phyloP scores from a whole-genome alignment of 1,140 invertebrate genomes.

The Pygmarrhopalites habei region DNA sequence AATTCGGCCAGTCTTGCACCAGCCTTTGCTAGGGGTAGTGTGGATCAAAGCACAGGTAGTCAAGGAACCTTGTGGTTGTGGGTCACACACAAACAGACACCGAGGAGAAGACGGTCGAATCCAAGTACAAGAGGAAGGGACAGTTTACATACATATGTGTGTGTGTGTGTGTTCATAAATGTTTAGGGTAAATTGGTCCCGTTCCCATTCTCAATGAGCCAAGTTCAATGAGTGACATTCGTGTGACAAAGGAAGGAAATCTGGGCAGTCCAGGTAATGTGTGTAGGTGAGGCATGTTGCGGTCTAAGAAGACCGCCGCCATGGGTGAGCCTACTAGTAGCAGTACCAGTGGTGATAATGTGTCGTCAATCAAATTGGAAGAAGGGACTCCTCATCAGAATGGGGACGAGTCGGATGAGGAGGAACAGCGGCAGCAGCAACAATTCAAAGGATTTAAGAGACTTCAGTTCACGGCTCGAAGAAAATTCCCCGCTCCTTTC shows the following conservation, averaged over 20 bases:
- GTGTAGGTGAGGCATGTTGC: constrained; percentile 37
- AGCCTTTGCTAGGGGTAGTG: neutral
- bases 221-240: neutral
- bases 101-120: too few species aligned
- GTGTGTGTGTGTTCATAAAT: too few species aligned
- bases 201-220: too few species aligned
- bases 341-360: neutral
- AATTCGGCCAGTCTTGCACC: neutral
- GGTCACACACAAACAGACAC: too few species aligned
- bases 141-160: too few species aligned
- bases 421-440: too few species aligned
- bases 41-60: too few species aligned
- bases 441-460: constrained; percentile 12
- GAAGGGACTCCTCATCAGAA: too few species aligned
- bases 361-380: constrained; percentile 7
- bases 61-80: too few species aligned
- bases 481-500: constrained; percentile 10
- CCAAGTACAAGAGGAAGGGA: too few species aligned
- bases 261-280: constrained; percentile 27
- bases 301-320: constrained; percentile 34
- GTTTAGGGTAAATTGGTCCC: too few species aligned
- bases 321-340: constrained; percentile 27
- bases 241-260: neutral
- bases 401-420: constrained; percentile 8
- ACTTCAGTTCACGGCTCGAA: constrained; percentile 14